Evolutionary conservation across 2,888 invertebrate genomes (phyloP).

Genomic region (Griposia aprilina): DNA sequence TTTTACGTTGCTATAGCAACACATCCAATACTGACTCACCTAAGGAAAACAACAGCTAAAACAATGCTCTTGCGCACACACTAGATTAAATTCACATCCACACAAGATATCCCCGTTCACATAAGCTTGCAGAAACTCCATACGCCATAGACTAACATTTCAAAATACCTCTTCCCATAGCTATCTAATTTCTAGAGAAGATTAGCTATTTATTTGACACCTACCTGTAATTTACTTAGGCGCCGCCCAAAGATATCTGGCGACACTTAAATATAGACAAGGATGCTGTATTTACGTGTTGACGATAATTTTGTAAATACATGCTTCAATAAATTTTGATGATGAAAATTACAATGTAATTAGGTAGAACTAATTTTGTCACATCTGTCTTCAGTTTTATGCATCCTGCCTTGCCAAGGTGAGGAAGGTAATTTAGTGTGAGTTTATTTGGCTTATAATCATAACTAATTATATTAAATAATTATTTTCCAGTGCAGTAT

Average conservation of each 20-base stretch:
- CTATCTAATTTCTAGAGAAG: constrained; percentile 63
- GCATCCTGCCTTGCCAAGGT: background rate
- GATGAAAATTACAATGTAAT: constrained; percentile 23
- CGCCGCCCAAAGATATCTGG: constrained; percentile 51
- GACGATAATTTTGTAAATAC: constrained; percentile 24
- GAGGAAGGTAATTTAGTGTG: background rate
- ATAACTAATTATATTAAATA: background rate
- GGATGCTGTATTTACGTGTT: constrained; percentile 35
- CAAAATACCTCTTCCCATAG: constrained; percentile 63
- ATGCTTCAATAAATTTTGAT: constrained; percentile 24
- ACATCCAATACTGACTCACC: background rate
- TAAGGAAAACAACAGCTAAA: constrained; percentile 9
- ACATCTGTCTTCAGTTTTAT: constrained; percentile 15
- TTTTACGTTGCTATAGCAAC: background rate
- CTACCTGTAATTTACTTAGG: constrained; percentile 50
- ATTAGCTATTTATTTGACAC: constrained; percentile 60
- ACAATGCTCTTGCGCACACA: constrained; percentile 12
- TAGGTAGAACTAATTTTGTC: constrained; percentile 13
- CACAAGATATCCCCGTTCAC: constrained; percentile 50
- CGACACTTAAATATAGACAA: constrained; percentile 42
- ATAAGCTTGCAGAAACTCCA: constrained; percentile 59
- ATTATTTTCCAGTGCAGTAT: background rate
- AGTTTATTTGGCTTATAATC: background rate
- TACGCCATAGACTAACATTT: constrained; percentile 51
- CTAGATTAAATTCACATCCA: constrained; percentile 46